These are phyloP conservation scores for Sciurus vulgaris DNA, from an alignment of 2,797 vertebrate species.

Conservation along the genomic window DNA sequence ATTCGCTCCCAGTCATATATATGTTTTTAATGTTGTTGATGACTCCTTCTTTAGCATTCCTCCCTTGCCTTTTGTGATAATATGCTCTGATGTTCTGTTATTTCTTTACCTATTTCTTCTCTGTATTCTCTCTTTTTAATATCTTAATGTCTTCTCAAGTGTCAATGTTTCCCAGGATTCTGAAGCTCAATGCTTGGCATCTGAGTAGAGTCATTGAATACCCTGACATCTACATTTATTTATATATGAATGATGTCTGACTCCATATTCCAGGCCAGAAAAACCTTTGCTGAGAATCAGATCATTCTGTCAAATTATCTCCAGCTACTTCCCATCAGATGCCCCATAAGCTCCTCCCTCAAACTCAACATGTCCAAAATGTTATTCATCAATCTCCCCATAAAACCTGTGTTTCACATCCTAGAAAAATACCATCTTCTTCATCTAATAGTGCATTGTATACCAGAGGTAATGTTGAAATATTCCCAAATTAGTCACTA, in stretches of 20 bases:
- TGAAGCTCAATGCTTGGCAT: not conserved
- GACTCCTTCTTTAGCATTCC: not conserved
- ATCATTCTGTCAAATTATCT: not conserved
- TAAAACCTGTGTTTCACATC: not conserved
- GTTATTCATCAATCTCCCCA: not conserved
- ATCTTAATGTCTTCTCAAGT: not conserved
- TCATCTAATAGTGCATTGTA: not conserved
- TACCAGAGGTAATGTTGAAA: not conserved
- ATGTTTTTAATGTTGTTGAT: not conserved
- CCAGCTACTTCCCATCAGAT: not conserved
- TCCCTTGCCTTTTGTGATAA: not conserved
- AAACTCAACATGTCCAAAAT: not conserved
- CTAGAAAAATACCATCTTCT: not conserved
- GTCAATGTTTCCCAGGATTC: not conserved
- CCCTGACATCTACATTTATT: constrained; percentile 15
- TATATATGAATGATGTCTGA: not conserved
- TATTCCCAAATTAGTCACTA: not conserved
- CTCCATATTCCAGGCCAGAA: not conserved
- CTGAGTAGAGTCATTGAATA: not conserved
- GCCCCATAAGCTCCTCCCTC: not conserved
- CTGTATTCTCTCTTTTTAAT: not conserved
- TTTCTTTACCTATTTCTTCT: not conserved
- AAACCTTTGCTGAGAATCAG: not conserved
- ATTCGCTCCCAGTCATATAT: not conserved
- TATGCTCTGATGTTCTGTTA: not conserved